phyloP scores from a whole-genome alignment of 2,113 vertebrate genomes.

The Anolis sagrei region DNA sequence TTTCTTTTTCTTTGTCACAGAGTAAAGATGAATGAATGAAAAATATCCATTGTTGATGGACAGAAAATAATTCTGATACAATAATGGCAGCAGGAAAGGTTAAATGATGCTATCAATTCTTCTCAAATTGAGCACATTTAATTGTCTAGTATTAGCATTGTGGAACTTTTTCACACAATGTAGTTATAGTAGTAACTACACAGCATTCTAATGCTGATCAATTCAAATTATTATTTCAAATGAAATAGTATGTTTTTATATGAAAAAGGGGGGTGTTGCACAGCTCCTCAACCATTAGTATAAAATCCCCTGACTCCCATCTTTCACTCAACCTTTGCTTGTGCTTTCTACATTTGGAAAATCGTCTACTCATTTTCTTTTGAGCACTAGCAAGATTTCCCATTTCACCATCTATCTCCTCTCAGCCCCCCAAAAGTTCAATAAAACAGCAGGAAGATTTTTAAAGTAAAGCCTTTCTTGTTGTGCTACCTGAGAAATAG shows the following conservation, averaged over 20 bases:
- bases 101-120: not conserved
- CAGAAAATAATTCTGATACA: not conserved
- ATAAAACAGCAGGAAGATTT: not conserved
- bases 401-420: not conserved
- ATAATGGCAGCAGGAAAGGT: not conserved
- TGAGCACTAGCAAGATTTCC: slow-evolving; percentile 9
- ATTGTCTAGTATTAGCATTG: not conserved
- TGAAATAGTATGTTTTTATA: not conserved
- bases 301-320: not conserved
- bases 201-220: too few species aligned
- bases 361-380: not conserved
- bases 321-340: not conserved
- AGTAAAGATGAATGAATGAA: slow-evolving; percentile 13
- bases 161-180: not conserved
- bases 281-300: not conserved
- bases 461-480: not conserved
- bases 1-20: slow-evolving; percentile 32
- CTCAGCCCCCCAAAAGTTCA: not conserved
- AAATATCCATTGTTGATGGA: not conserved
- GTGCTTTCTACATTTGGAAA: slow-evolving; percentile 23
- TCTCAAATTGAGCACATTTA: not conserved
- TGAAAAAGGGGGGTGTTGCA: not conserved
- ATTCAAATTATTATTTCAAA: not conserved
- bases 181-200: not conserved
- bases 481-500: slow-evolving; percentile 5